Percentiles rank a stretch among this genome's conserved stretches.
These are phyloP conservation scores for Zaprionus kolodkinae DNA, from an alignment of 1,140 invertebrate genomes.

Conservation along the genomic window DNA sequence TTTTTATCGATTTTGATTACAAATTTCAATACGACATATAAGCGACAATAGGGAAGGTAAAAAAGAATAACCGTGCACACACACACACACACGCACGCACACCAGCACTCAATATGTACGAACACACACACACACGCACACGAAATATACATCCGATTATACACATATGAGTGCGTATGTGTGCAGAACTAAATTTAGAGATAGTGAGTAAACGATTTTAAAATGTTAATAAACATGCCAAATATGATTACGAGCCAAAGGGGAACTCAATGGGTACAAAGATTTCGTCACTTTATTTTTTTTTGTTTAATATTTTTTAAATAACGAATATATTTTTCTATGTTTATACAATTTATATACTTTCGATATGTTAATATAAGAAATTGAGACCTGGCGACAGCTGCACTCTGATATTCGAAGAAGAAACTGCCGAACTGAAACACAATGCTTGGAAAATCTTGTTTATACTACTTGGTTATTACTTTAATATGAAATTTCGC, in stretches of 20 bases:
- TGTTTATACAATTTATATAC: constrained; percentile 16
- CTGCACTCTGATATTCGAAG: constrained; percentile 36
- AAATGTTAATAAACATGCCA: constrained; percentile 51
- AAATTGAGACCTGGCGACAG: not conserved
- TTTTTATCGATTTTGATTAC: constrained; percentile 82
- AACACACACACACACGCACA: constrained; percentile 13
- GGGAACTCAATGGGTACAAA: constrained; percentile 28
- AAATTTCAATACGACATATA: constrained; percentile 78
- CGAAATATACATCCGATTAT: not conserved
- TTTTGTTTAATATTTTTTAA: not conserved
- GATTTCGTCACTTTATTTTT: constrained; percentile 47
- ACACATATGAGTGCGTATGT: constrained; percentile 3
- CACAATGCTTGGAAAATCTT: constrained; percentile 32
- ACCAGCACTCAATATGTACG: constrained; percentile 16
- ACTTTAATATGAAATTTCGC: constrained; percentile 10
- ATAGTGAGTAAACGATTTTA: constrained; percentile 58
- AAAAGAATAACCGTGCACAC: constrained; percentile 42
- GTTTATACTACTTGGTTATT: constrained; percentile 6
- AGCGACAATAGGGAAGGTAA: constrained; percentile 48
- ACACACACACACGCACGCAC: constrained; percentile 13
- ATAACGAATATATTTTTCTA: not conserved
- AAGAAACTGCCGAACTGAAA: constrained; percentile 35
- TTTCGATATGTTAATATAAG: not conserved
- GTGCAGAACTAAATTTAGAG: constrained; percentile 53
- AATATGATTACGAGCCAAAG: constrained; percentile 42